Evolutionary conservation across 2,797 vertebrate genomes (phyloP).

Genomic region (Xenops minutus): DNA sequence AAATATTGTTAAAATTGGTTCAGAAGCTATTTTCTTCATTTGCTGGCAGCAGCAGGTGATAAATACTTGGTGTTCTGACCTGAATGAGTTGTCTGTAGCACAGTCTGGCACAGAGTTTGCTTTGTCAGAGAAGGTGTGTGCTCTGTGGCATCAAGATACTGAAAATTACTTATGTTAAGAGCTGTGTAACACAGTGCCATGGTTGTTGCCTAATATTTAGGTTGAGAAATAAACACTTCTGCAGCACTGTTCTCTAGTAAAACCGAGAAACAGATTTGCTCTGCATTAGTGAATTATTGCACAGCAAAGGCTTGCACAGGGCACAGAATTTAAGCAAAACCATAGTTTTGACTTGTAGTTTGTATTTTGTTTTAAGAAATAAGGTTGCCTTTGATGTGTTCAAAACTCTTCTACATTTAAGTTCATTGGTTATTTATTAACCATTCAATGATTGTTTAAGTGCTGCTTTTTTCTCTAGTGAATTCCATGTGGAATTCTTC

Average conservation of each 20-base stretch:
- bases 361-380: neutral
- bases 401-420: accelerated
- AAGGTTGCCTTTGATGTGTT: neutral
- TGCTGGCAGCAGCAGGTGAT: neutral
- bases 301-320: neutral
- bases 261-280: neutral
- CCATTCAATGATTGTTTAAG: neutral
- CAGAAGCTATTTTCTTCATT: neutral
- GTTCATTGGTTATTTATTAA: neutral
- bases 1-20: neutral
- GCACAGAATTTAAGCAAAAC: neutral
- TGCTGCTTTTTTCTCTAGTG: neutral
- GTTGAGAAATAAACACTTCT: neutral
- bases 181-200: neutral
- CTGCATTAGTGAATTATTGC: neutral
- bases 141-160: neutral
- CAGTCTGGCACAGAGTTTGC: neutral
- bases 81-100: neutral
- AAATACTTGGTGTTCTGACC: neutral
- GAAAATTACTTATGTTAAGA: neutral
- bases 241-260: neutral
- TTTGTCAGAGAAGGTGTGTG: neutral
- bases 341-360: neutral
- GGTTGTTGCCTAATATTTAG: neutral
- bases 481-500: neutral